These are phyloP conservation scores for Andrena flavipes DNA, from an alignment of 2,888 invertebrate species.

Conservation along the genomic window DNA sequence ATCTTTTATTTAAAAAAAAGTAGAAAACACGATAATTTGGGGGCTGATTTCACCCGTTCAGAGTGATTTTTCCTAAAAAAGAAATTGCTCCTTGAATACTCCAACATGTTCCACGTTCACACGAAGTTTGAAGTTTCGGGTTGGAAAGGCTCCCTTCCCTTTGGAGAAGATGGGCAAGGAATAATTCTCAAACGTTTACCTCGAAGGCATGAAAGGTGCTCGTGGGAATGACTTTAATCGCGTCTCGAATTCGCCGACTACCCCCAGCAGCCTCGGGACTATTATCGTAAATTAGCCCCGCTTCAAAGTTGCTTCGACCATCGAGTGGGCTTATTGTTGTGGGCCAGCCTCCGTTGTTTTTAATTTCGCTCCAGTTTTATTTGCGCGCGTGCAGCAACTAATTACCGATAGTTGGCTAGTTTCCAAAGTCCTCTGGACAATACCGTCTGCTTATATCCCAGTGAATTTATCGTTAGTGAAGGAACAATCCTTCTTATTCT, in stretches of 20 bases:
- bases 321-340: constrained; percentile 45
- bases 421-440: constrained; percentile 34
- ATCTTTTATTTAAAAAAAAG: too few relatives aligned
- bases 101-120: too few relatives aligned
- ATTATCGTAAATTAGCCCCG: constrained; percentile 58
- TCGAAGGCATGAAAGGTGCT: constrained; percentile 10
- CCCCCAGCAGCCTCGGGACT: constrained; percentile 22
- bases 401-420: constrained; percentile 54
- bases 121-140: too few relatives aligned
- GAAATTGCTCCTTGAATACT: too few relatives aligned
- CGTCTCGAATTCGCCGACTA: constrained; percentile 21
- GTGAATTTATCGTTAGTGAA: constrained; percentile 26
- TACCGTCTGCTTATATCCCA: constrained; percentile 21
- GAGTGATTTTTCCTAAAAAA: too few relatives aligned
- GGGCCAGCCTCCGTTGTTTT: constrained; percentile 46
- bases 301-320: constrained; percentile 55
- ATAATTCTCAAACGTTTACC: constrained; percentile 37
- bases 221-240: constrained; percentile 54
- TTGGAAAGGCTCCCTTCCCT: too few relatives aligned
- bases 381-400: constrained; percentile 54
- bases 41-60: too few relatives aligned
- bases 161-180: constrained; percentile 14
- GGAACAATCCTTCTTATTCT: not conserved
- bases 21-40: too few relatives aligned
- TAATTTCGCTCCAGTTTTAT: constrained; percentile 59